Conservation (phyloP, 2,797 vertebrate species). For the Anguilla anguilla region DNA sequence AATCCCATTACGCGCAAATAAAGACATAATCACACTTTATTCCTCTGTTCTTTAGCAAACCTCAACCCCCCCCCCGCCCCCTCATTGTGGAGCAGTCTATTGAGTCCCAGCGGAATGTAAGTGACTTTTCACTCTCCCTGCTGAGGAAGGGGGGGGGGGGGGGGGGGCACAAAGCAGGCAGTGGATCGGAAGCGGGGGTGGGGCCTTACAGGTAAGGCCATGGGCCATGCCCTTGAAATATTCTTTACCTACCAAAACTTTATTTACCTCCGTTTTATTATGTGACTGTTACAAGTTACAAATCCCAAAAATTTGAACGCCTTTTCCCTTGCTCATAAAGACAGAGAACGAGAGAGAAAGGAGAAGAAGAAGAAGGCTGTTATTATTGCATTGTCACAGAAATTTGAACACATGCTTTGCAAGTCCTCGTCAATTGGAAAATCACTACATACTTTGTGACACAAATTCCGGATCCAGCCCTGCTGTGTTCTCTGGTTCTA, state of each 20-base stretch:
- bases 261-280: neutral
- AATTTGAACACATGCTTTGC: no score
- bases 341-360: neutral
- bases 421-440: no score
- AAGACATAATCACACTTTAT: slow-evolving; percentile 80
- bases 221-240: neutral
- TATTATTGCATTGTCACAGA: no score
- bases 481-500: neutral
- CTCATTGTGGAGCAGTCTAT: slow-evolving; percentile 60
- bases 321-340: neutral
- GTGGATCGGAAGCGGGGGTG: neutral
- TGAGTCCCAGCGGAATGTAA: slow-evolving; percentile 59
- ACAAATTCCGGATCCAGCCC: no score
- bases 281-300: neutral
- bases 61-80: slow-evolving; percentile 53
- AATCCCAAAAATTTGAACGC: neutral
- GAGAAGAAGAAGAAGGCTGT: neutral
- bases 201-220: neutral
- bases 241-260: neutral
- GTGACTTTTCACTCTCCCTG: slow-evolving; percentile 68
- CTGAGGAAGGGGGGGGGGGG: slow-evolving; percentile 49
- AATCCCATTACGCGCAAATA: slow-evolving; percentile 89
- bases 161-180: slow-evolving; percentile 34
- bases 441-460: no score
- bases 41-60: slow-evolving; percentile 69